Evolutionary conservation across 2,797 vertebrate genomes (phyloP).

Genomic region (Lepilemur ruficaudatus): DNA sequence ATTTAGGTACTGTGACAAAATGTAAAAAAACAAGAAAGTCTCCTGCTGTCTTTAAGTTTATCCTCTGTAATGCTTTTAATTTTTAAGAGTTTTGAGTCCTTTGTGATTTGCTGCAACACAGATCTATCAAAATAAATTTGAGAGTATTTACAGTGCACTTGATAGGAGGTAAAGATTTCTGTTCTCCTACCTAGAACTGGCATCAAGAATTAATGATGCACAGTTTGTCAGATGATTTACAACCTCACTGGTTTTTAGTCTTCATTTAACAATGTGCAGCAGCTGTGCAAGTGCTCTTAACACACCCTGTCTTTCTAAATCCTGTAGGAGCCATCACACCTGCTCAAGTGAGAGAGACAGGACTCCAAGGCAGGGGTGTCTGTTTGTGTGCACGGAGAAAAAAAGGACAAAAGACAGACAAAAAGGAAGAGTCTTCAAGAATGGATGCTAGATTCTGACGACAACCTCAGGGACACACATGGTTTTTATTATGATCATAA

Average conservation of each 20-base stretch:
- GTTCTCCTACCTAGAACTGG: background rate
- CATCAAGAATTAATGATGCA: slow-evolving; percentile 37
- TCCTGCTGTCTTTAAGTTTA: background rate
- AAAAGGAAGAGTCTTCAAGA: background rate
- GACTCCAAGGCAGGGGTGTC: background rate
- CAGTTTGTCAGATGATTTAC: background rate
- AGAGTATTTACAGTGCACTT: slow-evolving; percentile 17
- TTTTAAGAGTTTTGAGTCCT: slow-evolving; percentile 10
- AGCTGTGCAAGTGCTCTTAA: background rate
- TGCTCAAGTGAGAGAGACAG: background rate
- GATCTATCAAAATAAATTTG: slow-evolving; percentile 30
- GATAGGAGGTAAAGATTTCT: slow-evolving; percentile 41
- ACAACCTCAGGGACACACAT: background rate
- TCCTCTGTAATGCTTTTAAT: slow-evolving; percentile 37
- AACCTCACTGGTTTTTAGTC: background rate
- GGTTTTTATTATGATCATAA: background rate
- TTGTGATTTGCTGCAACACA: background rate
- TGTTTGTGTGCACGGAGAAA: background rate
- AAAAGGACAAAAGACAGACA: background rate
- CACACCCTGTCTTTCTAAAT: background rate
- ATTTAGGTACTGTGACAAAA: background rate
- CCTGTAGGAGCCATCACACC: background rate
- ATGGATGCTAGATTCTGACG: background rate
- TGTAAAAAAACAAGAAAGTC: background rate
- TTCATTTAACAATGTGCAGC: background rate